phyloP scores from a whole-genome alignment of 2,113 vertebrate species.

The Aspidoscelis tigris region DNA sequence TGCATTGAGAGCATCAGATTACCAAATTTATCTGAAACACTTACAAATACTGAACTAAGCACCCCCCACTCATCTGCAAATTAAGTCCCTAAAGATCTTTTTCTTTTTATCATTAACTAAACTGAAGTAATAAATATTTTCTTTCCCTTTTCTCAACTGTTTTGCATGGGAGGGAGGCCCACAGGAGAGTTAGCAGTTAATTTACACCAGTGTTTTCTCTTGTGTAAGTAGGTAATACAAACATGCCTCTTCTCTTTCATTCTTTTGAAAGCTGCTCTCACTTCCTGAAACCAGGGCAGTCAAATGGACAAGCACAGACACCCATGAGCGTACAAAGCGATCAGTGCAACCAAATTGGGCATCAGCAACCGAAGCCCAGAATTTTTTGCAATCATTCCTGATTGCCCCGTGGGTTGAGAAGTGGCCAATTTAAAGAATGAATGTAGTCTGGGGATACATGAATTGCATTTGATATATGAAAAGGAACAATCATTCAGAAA shows the following conservation, averaged over 20 bases:
- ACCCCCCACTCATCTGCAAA: constrained; percentile 56
- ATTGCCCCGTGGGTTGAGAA: constrained; percentile 59
- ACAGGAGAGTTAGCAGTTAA: constrained; percentile 65
- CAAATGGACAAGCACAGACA: constrained; percentile 23
- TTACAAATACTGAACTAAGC: constrained; percentile 61
- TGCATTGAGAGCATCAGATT: constrained; percentile 65
- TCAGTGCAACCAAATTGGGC: constrained; percentile 58
- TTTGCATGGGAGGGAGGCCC: constrained; percentile 65
- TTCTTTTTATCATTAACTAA: constrained; percentile 43
- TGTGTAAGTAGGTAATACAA: constrained; percentile 67
- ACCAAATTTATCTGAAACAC: constrained; percentile 59
- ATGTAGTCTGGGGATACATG: constrained; percentile 56
- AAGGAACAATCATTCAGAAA: constrained; percentile 62
- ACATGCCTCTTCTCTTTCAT: constrained; percentile 66
- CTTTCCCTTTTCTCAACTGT: constrained; percentile 56
- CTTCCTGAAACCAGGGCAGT: constrained; percentile 50
- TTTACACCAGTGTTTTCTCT: constrained; percentile 61
- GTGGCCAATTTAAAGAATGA: constrained; percentile 59
- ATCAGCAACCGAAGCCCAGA: constrained; percentile 54
- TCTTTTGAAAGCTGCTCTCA: constrained; percentile 63
- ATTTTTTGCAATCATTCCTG: constrained; percentile 64
- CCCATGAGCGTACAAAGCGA: constrained; percentile 60
- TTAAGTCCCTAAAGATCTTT: constrained; percentile 67
- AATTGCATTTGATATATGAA: constrained; percentile 59
- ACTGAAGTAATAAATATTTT: constrained; percentile 59